phyloP scores from a whole-genome alignment of 2,113 vertebrate species.

The Myodes glareolus region DNA sequence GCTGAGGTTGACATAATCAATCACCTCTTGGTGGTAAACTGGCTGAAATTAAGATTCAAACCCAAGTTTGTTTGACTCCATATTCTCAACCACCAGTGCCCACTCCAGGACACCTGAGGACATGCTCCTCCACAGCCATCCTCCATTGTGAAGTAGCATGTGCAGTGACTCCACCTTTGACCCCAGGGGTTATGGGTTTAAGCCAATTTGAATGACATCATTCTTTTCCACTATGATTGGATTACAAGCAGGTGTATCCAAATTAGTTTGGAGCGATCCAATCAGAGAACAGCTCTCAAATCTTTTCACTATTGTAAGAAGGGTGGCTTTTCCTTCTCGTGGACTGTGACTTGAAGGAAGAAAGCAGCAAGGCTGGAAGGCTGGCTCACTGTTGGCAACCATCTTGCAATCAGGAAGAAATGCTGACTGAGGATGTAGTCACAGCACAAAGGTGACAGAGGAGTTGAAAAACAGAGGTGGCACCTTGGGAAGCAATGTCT shows the following conservation, averaged over 20 bases:
- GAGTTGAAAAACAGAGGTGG: not conserved
- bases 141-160: not conserved
- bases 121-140: not conserved
- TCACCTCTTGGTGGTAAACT: not conserved
- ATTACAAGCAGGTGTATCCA: not conserved
- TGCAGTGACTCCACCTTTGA: not conserved
- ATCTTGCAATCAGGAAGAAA: not conserved
- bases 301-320: not conserved
- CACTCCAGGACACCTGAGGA: not conserved
- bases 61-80: not conserved
- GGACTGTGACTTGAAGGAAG: not conserved
- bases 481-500: not conserved
- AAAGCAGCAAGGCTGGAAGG: not conserved
- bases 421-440: not conserved
- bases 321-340: not conserved
- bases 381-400: not conserved
- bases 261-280: not conserved
- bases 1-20: not conserved
- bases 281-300: not conserved
- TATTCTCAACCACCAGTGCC: not conserved
- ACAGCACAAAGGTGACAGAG: not conserved
- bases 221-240: not conserved
- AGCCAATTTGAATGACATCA: not conserved
- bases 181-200: not conserved
- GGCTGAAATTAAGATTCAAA: not conserved